These are phyloP conservation scores for Trichogramma dendrolimi DNA, from an alignment of 2,888 invertebrate genomes.

Conservation along the genomic window DNA sequence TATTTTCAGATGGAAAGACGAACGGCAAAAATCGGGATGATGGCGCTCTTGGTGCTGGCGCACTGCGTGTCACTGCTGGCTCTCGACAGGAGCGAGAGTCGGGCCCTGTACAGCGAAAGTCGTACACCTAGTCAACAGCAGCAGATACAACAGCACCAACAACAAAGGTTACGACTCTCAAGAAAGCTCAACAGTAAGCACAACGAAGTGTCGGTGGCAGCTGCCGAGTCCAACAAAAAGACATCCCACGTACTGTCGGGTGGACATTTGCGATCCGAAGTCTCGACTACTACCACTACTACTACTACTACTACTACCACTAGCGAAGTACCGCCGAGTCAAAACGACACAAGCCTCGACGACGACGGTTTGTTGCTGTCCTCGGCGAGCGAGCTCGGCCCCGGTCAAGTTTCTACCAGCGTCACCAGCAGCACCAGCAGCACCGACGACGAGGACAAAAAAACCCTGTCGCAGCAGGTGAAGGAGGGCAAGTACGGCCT, in stretches of 20 bases:
- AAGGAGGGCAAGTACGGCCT: constrained; percentile 86
- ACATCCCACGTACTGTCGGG: constrained; percentile 58
- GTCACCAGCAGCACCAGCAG: constrained; percentile 49
- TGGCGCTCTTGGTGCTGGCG: constrained; percentile 28
- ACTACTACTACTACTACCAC: constrained; percentile 9
- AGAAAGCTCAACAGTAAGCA: constrained; percentile 23
- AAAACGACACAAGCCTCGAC: constrained; percentile 39
- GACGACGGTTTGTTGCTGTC: constrained; percentile 64
- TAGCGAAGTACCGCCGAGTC: constrained; percentile 3
- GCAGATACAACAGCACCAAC: constrained; percentile 3
- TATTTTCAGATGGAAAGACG: constrained; percentile 38
- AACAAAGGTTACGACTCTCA: constrained; percentile 7
- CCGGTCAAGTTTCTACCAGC: constrained; percentile 58
- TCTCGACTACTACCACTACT: constrained; percentile 4
- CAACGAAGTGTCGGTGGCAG: constrained; percentile 30
- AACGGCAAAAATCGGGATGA: constrained; percentile 27
- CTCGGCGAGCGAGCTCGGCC: constrained; percentile 58
- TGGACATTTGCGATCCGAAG: constrained; percentile 59
- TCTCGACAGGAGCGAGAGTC: constrained; percentile 22
- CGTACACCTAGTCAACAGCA: constrained; percentile 32
- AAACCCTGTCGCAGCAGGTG: constrained; percentile 84
- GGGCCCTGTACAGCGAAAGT: not conserved
- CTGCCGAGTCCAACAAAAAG: constrained; percentile 9
- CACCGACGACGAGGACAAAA: constrained; percentile 68
- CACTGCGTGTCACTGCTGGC: constrained; percentile 25